These are phyloP conservation scores for Euclidia mi DNA, from an alignment of 2,888 invertebrate genomes.

Conservation along the genomic window DNA sequence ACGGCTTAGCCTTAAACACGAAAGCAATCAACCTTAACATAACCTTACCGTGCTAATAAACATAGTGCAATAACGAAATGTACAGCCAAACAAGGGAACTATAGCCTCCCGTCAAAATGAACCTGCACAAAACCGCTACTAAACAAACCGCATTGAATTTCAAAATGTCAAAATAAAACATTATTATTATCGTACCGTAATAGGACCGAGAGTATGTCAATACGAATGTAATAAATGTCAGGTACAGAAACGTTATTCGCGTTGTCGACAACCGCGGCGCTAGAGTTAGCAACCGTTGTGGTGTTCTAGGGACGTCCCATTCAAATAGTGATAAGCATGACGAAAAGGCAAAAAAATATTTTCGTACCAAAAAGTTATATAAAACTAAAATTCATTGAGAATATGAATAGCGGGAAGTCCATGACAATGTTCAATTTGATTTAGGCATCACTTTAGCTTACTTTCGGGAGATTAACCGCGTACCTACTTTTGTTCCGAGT, in stretches of 20 bases:
- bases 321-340: too few relatives aligned
- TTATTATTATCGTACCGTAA: constrained; percentile 45
- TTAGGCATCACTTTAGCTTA: too few relatives aligned
- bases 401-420: too few relatives aligned
- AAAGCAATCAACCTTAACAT: constrained; percentile 3
- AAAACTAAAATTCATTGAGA: too few relatives aligned
- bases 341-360: too few relatives aligned
- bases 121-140: constrained; percentile 31
- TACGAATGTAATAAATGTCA: constrained; percentile 51
- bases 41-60: constrained; percentile 4
- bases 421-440: too few relatives aligned
- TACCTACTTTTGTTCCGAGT: too few relatives aligned
- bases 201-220: constrained; percentile 40
- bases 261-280: constrained; percentile 36
- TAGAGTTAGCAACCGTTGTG: too few relatives aligned
- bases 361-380: too few relatives aligned
- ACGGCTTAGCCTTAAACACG: too few relatives aligned
- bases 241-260: constrained; percentile 49
- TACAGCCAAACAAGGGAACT: constrained; percentile 15
- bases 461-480: too few relatives aligned
- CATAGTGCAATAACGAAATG: constrained; percentile 3
- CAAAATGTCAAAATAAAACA: constrained; percentile 55
- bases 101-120: constrained; percentile 27
- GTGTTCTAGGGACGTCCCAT: too few relatives aligned
- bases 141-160: constrained; percentile 42